These are phyloP conservation scores for Enhydra lutris DNA, from an alignment of 2,113 vertebrate species.

Conservation along the genomic window DNA sequence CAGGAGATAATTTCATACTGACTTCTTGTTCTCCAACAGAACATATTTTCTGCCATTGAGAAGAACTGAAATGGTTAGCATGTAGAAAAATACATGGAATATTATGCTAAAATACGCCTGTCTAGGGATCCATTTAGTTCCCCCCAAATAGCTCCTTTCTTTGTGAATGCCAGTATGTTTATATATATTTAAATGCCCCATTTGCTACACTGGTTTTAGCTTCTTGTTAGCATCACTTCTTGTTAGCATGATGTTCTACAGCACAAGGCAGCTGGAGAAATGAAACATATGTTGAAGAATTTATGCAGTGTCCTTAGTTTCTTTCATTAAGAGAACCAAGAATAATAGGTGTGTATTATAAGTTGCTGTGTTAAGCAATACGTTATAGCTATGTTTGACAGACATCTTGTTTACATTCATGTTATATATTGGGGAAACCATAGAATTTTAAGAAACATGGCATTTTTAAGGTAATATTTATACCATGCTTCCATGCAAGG, in stretches of 20 bases:
- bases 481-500: constrained; percentile 66
- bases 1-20: constrained; percentile 54
- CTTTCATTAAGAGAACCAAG: constrained; percentile 85
- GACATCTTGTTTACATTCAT: constrained; percentile 81
- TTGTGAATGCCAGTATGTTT: constrained; percentile 84
- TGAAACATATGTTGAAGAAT: constrained; percentile 84
- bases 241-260: constrained; percentile 87
- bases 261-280: constrained; percentile 82
- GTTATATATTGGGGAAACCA: constrained; percentile 78
- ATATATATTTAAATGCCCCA: constrained; percentile 86
- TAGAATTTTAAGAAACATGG: constrained; percentile 78
- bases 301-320: constrained; percentile 86
- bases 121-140: constrained; percentile 83
- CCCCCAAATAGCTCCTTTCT: constrained; percentile 80
- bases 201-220: constrained; percentile 86
- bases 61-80: constrained; percentile 75
- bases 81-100: constrained; percentile 82
- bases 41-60: constrained; percentile 68
- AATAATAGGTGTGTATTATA: constrained; percentile 82
- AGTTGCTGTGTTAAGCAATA: constrained; percentile 79
- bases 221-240: constrained; percentile 88
- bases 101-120: constrained; percentile 83
- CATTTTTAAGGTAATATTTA: constrained; percentile 81
- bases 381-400: constrained; percentile 80
- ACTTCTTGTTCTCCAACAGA: constrained; percentile 67